phyloP scores from a whole-genome alignment of 2,888 invertebrate genomes.

The Brassicogethes aeneus region DNA sequence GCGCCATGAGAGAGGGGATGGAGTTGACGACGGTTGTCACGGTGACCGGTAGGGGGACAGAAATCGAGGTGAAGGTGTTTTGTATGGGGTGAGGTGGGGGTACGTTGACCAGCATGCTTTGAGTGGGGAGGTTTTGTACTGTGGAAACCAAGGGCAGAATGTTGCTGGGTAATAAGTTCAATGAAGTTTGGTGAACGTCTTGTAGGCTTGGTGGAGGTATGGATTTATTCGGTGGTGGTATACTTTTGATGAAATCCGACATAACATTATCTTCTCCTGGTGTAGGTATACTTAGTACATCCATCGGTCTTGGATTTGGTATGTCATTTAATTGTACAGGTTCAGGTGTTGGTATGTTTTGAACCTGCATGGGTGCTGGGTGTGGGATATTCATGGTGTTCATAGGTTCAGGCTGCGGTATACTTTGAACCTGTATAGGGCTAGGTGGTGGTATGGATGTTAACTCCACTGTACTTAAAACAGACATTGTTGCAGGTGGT shows the following conservation, averaged over 20 bases:
- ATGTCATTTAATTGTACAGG: slow-evolving; percentile 52
- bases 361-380: slow-evolving; percentile 43
- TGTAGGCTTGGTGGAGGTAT: slow-evolving; percentile 36
- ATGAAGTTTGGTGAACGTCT: slow-evolving; percentile 25
- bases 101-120: slow-evolving; percentile 27
- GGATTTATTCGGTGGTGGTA: slow-evolving; percentile 41
- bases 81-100: slow-evolving; percentile 18
- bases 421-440: slow-evolving; percentile 40
- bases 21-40: slow-evolving; percentile 19
- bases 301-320: slow-evolving; percentile 53
- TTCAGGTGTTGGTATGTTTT: slow-evolving; percentile 53
- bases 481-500: slow-evolving; percentile 17
- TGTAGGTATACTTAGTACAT: slow-evolving; percentile 48
- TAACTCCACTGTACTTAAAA: slow-evolving; percentile 34
- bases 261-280: slow-evolving; percentile 34
- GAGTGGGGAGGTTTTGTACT: slow-evolving; percentile 17
- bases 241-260: slow-evolving; percentile 37
- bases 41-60: slow-evolving; percentile 24
- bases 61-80: slow-evolving; percentile 20
- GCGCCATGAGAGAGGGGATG: slow-evolving; percentile 39
- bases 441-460: slow-evolving; percentile 40
- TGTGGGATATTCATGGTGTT: slow-evolving; percentile 43
- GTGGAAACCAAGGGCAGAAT: slow-evolving; percentile 12
- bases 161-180: slow-evolving; percentile 17
- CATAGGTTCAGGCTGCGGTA: slow-evolving; percentile 47